Percentiles rank a stretch among this genome's conserved stretches.
phyloP scores from a whole-genome alignment of 2,797 vertebrate genomes.

The Hoplostethus atlanticus region DNA sequence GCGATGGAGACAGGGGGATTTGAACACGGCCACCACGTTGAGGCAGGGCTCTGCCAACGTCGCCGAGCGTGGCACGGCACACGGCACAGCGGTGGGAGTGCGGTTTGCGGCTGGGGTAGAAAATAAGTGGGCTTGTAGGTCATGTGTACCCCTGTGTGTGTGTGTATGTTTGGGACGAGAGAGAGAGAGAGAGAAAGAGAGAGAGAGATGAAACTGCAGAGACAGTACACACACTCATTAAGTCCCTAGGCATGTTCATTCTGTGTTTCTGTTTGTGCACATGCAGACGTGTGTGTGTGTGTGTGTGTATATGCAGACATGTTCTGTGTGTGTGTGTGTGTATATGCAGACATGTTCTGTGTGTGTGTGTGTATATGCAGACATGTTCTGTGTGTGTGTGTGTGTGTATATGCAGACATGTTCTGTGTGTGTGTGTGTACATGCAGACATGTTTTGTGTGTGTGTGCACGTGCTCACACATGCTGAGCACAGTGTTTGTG shows the following conservation, averaged over 20 bases:
- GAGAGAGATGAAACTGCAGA: constrained; percentile 59
- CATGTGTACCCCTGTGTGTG: constrained; percentile 67
- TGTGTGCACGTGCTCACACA: constrained; percentile 38
- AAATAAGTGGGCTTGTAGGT: constrained; percentile 83
- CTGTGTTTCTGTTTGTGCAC: constrained; percentile 46
- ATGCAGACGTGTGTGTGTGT: constrained; percentile 52
- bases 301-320: constrained; percentile 9
- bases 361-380: constrained; percentile 48
- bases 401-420: constrained; percentile 5
- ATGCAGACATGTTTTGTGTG: no score
- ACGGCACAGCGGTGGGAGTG: constrained; percentile 48
- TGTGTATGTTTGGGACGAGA: constrained; percentile 27
- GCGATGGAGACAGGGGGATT: constrained; percentile 63
- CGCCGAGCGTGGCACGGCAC: constrained; percentile 39
- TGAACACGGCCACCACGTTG: constrained; percentile 61
- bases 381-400: constrained; percentile 50
- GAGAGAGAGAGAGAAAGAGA: constrained; percentile 22
- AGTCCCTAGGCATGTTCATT: constrained; percentile 54
- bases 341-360: constrained; percentile 8
- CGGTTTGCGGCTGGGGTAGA: constrained; percentile 56
- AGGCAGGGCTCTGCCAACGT: constrained; percentile 62
- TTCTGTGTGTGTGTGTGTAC: not conserved
- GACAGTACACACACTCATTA: constrained; percentile 54
- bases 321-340: not conserved
- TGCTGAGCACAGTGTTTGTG: constrained; percentile 21